Evolutionary conservation across 2,113 vertebrate species (phyloP).

Genomic region (Plotosus lineatus): DNA sequence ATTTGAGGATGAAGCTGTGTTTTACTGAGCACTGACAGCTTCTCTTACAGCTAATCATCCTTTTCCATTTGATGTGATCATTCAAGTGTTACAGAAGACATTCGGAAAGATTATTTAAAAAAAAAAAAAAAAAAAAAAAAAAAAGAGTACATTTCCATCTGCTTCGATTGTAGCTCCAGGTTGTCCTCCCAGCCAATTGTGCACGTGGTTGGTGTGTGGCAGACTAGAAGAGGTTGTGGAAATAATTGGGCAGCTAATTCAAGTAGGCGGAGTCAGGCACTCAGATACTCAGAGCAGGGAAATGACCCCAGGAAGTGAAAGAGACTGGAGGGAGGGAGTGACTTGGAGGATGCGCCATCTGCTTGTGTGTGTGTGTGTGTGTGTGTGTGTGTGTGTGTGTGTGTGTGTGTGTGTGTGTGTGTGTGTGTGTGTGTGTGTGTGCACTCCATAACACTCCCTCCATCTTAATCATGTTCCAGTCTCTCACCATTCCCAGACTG

Average conservation of each 20-base stretch:
- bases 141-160: conserved; percentile 75
- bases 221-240: conserved; percentile 50
- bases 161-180: conserved; percentile 74
- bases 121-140: conserved; percentile 43
- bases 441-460: background rate
- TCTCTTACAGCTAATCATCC: background rate
- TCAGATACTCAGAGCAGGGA: conserved; percentile 40
- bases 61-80: background rate
- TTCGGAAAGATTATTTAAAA: background rate
- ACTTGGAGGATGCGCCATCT: conserved; percentile 22
- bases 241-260: conserved; percentile 56
- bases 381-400: background rate
- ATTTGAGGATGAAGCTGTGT: too few relatives aligned
- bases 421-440: background rate
- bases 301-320: conserved; percentile 46
- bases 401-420: too few relatives aligned
- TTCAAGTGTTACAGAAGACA: background rate
- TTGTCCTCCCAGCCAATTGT: conserved; percentile 74
- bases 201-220: conserved; percentile 66
- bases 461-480: background rate
- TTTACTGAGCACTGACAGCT: background rate
- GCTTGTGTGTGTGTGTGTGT: conserved; percentile 26
- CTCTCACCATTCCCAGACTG: conserved; percentile 1
- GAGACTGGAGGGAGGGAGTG: conserved; percentile 43
- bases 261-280: conserved; percentile 45